Conservation (phyloP, 2,888 invertebrate species). For the Apodemia mormo region DNA sequence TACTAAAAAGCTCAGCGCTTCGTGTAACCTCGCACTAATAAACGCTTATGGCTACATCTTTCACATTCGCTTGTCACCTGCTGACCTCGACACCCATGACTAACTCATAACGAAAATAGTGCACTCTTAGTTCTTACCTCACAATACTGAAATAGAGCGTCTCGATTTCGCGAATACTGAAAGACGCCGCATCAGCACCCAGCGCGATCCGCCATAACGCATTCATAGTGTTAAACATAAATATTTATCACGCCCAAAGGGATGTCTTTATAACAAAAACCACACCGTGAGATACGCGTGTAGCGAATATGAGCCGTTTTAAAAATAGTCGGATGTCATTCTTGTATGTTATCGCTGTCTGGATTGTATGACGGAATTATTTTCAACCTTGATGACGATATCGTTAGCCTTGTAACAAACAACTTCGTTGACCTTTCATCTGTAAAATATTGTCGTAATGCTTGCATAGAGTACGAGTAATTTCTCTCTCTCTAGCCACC, state of each 20-base stretch:
- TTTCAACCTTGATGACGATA: conserved; percentile 75
- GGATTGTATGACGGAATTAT: conserved; percentile 60
- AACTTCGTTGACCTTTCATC: conserved; percentile 54
- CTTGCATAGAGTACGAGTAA: background rate
- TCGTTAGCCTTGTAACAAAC: conserved; percentile 73
- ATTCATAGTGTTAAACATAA: background rate
- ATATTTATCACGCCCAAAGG: conserved; percentile 25
- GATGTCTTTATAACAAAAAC: conserved; percentile 8
- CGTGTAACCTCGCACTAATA: conserved; percentile 73
- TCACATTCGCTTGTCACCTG: conserved; percentile 62
- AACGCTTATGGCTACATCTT: conserved; percentile 57
- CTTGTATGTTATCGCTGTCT: conserved; percentile 47
- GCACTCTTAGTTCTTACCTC: conserved; percentile 59
- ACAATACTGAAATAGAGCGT: conserved; percentile 68
- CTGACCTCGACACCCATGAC: conserved; percentile 64
- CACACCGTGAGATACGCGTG: conserved; percentile 7
- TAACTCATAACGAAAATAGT: conserved; percentile 75
- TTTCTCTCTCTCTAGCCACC: background rate
- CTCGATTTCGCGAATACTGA: conserved; percentile 44
- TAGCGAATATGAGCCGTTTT: conserved; percentile 34
- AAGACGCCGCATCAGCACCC: conserved; percentile 39
- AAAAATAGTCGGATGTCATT: conserved; percentile 54
- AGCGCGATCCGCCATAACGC: conserved; percentile 12
- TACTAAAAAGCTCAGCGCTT: conserved; percentile 59
- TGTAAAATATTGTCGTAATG: conserved; percentile 32